phyloP scores from a whole-genome alignment of 1,140 invertebrate genomes.

The Drosophila sturtevanti region DNA sequence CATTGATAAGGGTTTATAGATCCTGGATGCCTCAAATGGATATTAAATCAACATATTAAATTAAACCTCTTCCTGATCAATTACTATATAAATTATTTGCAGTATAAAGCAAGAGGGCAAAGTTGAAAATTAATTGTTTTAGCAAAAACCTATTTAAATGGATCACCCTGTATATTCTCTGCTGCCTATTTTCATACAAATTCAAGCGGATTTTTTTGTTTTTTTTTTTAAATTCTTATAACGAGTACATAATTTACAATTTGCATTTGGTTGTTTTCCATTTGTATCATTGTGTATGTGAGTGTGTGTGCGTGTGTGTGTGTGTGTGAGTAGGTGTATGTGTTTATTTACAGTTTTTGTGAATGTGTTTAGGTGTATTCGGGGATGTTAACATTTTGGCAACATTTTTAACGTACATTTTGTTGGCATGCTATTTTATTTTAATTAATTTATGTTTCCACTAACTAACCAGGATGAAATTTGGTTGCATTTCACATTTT shows the following conservation, averaged over 20 bases:
- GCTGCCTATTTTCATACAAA: slow-evolving; percentile 33
- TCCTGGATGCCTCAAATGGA: no score
- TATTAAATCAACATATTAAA: no score
- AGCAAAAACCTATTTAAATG: neutral
- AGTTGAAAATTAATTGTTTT: neutral
- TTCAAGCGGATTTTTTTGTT: slow-evolving; percentile 35
- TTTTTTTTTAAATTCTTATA: slow-evolving; percentile 48
- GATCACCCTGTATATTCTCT: neutral
- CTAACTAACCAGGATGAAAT: slow-evolving; percentile 39
- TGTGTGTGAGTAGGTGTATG: slow-evolving; percentile 10
- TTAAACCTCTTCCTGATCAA: no score
- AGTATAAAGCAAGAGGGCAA: no score
- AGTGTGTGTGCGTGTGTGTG: slow-evolving; percentile 22
- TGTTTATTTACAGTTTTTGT: slow-evolving; percentile 16
- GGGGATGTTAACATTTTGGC: slow-evolving; percentile 51
- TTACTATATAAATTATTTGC: no score
- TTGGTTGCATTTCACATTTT: slow-evolving; percentile 2
- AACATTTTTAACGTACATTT: slow-evolving; percentile 39
- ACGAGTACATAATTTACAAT: slow-evolving; percentile 75
- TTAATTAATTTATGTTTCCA: slow-evolving; percentile 38
- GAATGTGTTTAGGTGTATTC: neutral
- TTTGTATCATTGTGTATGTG: slow-evolving; percentile 19
- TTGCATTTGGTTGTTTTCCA: slow-evolving; percentile 47
- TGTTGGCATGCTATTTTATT: slow-evolving; percentile 18
- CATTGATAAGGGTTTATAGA: no score